phyloP scores from a whole-genome alignment of 2,797 vertebrate species.

The Parotocinclus haroldoi region DNA sequence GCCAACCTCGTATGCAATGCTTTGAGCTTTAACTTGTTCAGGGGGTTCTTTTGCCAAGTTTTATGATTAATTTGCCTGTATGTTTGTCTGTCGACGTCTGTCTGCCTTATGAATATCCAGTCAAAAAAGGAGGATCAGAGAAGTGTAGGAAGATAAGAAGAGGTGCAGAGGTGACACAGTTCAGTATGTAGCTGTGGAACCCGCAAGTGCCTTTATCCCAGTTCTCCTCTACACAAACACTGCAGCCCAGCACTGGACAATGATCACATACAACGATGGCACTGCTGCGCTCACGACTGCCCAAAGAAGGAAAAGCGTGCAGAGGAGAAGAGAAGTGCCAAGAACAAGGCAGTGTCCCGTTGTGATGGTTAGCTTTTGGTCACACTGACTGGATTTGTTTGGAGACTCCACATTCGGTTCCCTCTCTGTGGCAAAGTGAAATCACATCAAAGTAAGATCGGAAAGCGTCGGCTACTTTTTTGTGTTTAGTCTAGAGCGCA shows the following conservation, averaged over 20 bases:
- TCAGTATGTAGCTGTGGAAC: conserved; percentile 49
- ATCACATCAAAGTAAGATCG: conserved; percentile 10
- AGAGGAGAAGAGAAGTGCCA: conserved; percentile 3
- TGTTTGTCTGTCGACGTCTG: conserved; percentile 65
- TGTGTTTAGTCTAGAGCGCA: conserved; percentile 44
- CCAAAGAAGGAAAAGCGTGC: conserved; percentile 19
- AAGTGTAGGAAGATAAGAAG: background rate
- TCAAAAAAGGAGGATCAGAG: background rate
- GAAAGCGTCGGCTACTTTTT: conserved; percentile 59
- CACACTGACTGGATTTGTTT: background rate
- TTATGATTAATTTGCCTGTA: conserved; percentile 53
- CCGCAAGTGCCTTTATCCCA: conserved; percentile 76
- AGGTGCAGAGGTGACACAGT: conserved; percentile 6
- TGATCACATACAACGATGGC: conserved; percentile 4
- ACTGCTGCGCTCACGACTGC: conserved; percentile 12
- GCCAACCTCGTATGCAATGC: conserved; percentile 32
- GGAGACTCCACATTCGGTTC: background rate
- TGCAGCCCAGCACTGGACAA: background rate
- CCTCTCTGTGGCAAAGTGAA: background rate
- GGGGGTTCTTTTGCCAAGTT: conserved; percentile 55
- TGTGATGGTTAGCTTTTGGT: conserved; percentile 37
- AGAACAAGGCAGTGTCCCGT: conserved; percentile 58
- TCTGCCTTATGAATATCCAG: conserved; percentile 66
- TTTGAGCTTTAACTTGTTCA: conserved; percentile 49
- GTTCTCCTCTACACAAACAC: conserved; percentile 20